These are phyloP conservation scores for Hirudinaria manillensis DNA, from an alignment of 2,888 invertebrate genomes.

Conservation along the genomic window DNA sequence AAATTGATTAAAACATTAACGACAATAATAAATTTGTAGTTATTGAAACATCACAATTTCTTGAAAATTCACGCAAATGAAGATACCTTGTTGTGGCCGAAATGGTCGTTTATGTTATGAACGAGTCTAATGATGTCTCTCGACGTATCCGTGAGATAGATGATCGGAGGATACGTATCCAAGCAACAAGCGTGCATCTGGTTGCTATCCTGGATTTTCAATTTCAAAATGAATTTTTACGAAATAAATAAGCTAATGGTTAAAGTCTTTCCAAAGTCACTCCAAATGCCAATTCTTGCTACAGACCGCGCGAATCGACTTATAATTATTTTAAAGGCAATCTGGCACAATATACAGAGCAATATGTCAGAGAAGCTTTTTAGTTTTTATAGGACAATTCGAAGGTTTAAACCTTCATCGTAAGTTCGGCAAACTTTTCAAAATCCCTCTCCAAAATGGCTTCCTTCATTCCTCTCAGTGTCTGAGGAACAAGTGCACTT, in stretches of 20 bases:
- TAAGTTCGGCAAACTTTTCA: conserved; percentile 76
- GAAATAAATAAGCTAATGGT: not conserved
- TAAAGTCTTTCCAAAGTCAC: too few relatives aligned
- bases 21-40: conserved; percentile 13
- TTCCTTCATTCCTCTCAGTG: conserved; percentile 60
- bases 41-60: not conserved
- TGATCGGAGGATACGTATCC: conserved; percentile 87
- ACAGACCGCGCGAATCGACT: too few relatives aligned
- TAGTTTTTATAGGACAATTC: too few relatives aligned
- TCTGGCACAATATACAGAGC: too few relatives aligned
- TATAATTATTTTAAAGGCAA: too few relatives aligned
- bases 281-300: too few relatives aligned
- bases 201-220: conserved; percentile 70
- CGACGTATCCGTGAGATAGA: conserved; percentile 85
- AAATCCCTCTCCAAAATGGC: conserved; percentile 72
- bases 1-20: not conserved
- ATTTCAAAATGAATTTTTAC: not conserved
- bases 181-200: conserved; percentile 88
- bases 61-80: not conserved
- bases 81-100: conserved; percentile 61
- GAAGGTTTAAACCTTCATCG: conserved; percentile 66
- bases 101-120: conserved; percentile 72
- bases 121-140: conserved; percentile 72
- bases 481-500: conserved; percentile 66
- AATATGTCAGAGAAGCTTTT: too few relatives aligned